phyloP scores from a whole-genome alignment of 2,888 invertebrate species.

The Trilocha varians region DNA sequence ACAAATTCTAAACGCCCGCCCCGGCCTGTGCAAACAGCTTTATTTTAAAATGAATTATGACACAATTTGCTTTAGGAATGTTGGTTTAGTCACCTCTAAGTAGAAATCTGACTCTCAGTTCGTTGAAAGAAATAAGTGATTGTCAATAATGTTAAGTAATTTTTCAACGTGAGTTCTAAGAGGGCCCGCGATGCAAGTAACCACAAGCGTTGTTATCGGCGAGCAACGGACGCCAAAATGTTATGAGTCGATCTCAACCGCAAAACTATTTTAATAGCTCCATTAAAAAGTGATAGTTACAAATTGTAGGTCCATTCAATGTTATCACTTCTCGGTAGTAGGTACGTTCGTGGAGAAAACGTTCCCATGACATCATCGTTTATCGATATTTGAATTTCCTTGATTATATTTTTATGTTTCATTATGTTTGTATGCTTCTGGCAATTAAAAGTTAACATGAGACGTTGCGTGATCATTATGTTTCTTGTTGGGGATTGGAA shows the following conservation, averaged over 20 bases:
- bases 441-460: neutral
- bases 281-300: constrained; percentile 68
- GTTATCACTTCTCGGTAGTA: constrained; percentile 25
- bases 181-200: constrained; percentile 33
- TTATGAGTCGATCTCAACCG: constrained; percentile 49
- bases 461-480: too few relatives aligned
- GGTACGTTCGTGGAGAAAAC: constrained; percentile 37
- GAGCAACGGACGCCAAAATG: constrained; percentile 49
- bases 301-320: constrained; percentile 48
- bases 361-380: constrained; percentile 31
- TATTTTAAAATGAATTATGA: constrained; percentile 20
- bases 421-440: neutral
- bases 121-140: constrained; percentile 32
- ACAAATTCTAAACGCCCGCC: constrained; percentile 31
- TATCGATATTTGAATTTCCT: constrained; percentile 24
- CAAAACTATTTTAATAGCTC: constrained; percentile 61
- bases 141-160: constrained; percentile 37
- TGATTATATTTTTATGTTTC: constrained; percentile 8
- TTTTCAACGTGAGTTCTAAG: constrained; percentile 38
- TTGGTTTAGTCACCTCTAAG: constrained; percentile 30
- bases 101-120: constrained; percentile 25
- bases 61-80: constrained; percentile 25
- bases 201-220: constrained; percentile 53
- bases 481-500: too few relatives aligned
- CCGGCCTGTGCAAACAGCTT: constrained; percentile 28